A percentile compares a stretch with the other conserved stretches of the same genome.
phyloP scores from a whole-genome alignment of 2,888 invertebrate species.

The Tryphoninae sp. region DNA sequence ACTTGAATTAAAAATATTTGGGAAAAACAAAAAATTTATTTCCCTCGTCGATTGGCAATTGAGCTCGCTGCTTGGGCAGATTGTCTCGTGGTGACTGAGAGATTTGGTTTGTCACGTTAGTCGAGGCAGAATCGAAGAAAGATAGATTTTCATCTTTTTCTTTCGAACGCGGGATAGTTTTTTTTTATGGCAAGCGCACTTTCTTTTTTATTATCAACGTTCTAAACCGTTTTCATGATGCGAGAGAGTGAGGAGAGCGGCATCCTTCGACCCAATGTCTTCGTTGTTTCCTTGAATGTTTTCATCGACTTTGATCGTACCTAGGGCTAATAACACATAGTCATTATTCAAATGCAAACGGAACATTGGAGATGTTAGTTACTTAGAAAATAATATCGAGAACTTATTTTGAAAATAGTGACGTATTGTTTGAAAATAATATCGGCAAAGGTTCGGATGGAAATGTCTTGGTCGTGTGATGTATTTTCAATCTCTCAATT shows the following conservation, averaged over 20 bases:
- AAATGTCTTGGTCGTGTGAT: background rate
- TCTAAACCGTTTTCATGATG: conserved; percentile 46
- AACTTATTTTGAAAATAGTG: background rate
- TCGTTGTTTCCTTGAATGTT: conserved; percentile 53
- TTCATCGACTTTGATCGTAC: conserved; percentile 40
- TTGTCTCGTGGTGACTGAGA: conserved; percentile 20
- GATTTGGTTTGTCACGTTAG: background rate
- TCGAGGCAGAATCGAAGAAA: too few relatives aligned
- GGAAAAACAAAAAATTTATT: conserved; percentile 6
- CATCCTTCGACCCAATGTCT: conserved; percentile 33
- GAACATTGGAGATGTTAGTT: conserved; percentile 11
- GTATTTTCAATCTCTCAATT: conserved; percentile 16
- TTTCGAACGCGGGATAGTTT: conserved; percentile 10
- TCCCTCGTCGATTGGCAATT: conserved; percentile 27
- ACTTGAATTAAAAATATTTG: background rate
- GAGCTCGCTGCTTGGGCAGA: conserved; percentile 18
- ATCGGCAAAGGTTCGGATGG: background rate
- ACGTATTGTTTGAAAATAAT: conserved; percentile 1
- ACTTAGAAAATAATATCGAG: background rate
- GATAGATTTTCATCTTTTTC: background rate
- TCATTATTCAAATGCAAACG: conserved; percentile 7
- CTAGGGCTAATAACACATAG: conserved; percentile 20
- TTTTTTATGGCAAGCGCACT: conserved; percentile 23
- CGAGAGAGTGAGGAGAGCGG: background rate
- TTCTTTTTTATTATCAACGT: conserved; percentile 47